Evolutionary conservation across 2,113 vertebrate genomes (phyloP).

Genomic region (Manacus vitellinus): DNA sequence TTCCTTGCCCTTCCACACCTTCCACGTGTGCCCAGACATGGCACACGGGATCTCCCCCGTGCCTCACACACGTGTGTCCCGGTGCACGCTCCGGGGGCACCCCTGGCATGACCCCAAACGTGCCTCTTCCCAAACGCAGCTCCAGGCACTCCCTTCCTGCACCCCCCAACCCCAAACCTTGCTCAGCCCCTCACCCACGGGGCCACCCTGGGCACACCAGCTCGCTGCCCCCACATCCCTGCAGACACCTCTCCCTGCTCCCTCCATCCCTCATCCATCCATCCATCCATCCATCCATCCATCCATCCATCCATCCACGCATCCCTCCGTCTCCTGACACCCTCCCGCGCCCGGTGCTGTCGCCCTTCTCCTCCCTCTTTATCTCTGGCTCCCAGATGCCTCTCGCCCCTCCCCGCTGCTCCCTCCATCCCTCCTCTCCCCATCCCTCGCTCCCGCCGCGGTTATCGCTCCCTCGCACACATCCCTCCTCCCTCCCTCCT

Average conservation of each 20-base stretch:
- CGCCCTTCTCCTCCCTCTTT: conserved; percentile 14
- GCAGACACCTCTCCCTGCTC: background rate
- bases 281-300: background rate
- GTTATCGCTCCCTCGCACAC: conserved; percentile 21
- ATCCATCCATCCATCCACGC: background rate
- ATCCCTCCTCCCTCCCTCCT: background rate
- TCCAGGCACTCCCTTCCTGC: background rate
- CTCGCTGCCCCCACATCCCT: rapidly evolving
- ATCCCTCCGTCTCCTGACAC: background rate
- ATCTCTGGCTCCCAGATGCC: conserved; percentile 37
- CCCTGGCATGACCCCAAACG: rapidly evolving
- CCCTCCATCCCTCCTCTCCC: conserved; percentile 15
- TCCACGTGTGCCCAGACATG: rapidly evolving
- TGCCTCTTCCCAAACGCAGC: rapidly evolving
- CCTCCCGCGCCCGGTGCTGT: background rate
- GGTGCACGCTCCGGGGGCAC: rapidly evolving
- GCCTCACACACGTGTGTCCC: background rate
- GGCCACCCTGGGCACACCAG: rapidly evolving
- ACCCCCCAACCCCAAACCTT: background rate
- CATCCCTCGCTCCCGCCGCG: background rate
- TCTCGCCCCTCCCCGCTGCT: background rate
- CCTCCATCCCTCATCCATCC: background rate
- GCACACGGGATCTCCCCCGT: rapidly evolving
- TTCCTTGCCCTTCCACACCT: background rate
- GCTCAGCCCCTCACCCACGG: rapidly evolving